Conservation (phyloP, 2,888 invertebrate genomes). For the Dexiosoma caninum region DNA sequence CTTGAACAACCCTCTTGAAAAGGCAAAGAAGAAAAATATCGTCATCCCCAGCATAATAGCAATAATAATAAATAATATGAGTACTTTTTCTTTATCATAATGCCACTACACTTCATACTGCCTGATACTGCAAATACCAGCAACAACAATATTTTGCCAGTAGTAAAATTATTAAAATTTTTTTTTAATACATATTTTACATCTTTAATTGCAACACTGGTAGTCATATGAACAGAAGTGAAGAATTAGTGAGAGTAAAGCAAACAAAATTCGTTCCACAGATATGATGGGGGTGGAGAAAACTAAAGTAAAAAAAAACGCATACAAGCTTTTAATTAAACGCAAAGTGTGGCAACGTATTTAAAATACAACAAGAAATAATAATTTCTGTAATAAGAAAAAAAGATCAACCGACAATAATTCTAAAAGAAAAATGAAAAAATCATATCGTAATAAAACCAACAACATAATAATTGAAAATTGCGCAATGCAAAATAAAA, state of each 20-base stretch:
- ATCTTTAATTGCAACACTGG: conserved; percentile 65
- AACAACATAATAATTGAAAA: conserved; percentile 72
- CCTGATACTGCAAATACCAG: conserved; percentile 17
- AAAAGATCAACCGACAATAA: conserved; percentile 47
- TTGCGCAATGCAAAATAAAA: conserved; percentile 71
- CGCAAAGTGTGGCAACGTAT: conserved; percentile 56
- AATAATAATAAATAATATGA: conserved; percentile 39
- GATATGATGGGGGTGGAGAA: not conserved
- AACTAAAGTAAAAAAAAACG: conserved; percentile 18
- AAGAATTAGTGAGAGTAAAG: conserved; percentile 1
- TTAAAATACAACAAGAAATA: conserved; percentile 47
- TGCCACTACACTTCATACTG: conserved; percentile 46
- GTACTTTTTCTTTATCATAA: conserved; percentile 51
- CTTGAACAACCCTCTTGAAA: not conserved
- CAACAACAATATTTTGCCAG: conserved; percentile 50
- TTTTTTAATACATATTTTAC: conserved; percentile 28
- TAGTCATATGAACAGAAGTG: conserved; percentile 44
- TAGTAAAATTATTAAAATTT: conserved; percentile 40
- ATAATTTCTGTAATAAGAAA: conserved; percentile 38
- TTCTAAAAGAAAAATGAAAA: conserved; percentile 61
- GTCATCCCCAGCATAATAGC: conserved; percentile 52
- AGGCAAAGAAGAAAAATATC: not conserved
- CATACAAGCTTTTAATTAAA: conserved; percentile 64
- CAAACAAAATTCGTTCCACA: not conserved
- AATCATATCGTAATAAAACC: conserved; percentile 64